Conservation (phyloP, 1,140 invertebrate species). For the Drosophila sulfurigaster region DNA sequence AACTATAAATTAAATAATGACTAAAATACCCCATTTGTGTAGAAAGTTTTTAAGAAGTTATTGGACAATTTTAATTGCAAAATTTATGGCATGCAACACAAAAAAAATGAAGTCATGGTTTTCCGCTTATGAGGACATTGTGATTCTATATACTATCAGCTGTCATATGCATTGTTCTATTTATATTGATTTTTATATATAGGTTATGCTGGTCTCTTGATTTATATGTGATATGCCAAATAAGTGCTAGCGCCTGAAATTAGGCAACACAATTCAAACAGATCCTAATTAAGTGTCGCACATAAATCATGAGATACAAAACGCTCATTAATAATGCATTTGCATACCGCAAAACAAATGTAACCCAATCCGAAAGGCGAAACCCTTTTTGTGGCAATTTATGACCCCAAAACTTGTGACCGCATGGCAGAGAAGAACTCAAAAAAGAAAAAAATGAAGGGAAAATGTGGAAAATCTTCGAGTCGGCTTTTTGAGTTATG, state of each 20-base stretch:
- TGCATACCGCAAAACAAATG: slow-evolving; percentile 66
- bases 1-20: no score
- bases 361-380: slow-evolving; percentile 43
- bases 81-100: slow-evolving; percentile 37
- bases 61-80: slow-evolving; percentile 45
- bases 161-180: background rate
- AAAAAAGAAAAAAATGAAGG: slow-evolving; percentile 41
- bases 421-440: slow-evolving; percentile 5
- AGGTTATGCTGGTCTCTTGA: slow-evolving; percentile 29
- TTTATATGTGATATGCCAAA: slow-evolving; percentile 42
- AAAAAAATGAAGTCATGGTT: background rate
- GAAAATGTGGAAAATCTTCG: slow-evolving; percentile 55
- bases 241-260: slow-evolving; percentile 8
- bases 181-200: slow-evolving; percentile 5
- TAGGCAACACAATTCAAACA: slow-evolving; percentile 54
- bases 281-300: slow-evolving; percentile 72
- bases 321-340: slow-evolving; percentile 78
- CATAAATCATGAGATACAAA: slow-evolving; percentile 67
- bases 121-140: no score
- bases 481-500: slow-evolving; percentile 61
- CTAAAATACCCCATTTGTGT: background rate
- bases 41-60: background rate
- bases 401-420: slow-evolving; percentile 51
- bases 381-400: slow-evolving; percentile 67
- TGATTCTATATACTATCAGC: slow-evolving; percentile 3